Percentiles rank a stretch among this genome's conserved stretches.
phyloP scores from a whole-genome alignment of 1,140 invertebrate species.

The Ostrea denselamellosa region DNA sequence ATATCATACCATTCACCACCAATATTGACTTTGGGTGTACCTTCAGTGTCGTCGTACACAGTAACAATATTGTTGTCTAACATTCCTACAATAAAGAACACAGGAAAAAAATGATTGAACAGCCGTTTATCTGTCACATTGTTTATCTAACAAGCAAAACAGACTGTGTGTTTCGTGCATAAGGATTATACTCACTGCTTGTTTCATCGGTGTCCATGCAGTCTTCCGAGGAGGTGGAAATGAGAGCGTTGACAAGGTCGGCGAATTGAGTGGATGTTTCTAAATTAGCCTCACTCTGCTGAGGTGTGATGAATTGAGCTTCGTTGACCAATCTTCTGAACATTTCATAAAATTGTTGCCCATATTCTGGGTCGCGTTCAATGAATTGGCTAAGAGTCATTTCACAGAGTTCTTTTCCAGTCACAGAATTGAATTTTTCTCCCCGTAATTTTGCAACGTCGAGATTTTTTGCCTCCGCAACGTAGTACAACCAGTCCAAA shows the following conservation, averaged over 20 bases:
- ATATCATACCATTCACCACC: constrained; percentile 57
- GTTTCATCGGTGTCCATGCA: neutral
- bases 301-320: constrained; percentile 49
- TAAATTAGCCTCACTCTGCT: neutral
- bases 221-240: neutral
- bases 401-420: constrained; percentile 68
- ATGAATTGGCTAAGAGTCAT: constrained; percentile 70
- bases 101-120: neutral
- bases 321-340: constrained; percentile 60
- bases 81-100: constrained; percentile 46
- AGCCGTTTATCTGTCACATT: neutral
- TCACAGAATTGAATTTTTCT: constrained; percentile 72
- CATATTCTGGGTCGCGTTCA: constrained; percentile 68
- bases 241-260: neutral
- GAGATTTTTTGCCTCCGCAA: constrained; percentile 59
- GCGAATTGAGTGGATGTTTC: neutral
- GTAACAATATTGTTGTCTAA: constrained; percentile 52
- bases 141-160: neutral
- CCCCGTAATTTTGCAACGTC: constrained; percentile 68
- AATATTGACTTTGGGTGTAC: constrained; percentile 55
- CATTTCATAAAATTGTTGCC: constrained; percentile 65
- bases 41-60: constrained; percentile 48
- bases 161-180: neutral
- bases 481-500: constrained; percentile 71
- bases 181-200: neutral